These are phyloP conservation scores for Piprites chloris DNA, from an alignment of 2,113 vertebrate genomes.

Conservation along the genomic window DNA sequence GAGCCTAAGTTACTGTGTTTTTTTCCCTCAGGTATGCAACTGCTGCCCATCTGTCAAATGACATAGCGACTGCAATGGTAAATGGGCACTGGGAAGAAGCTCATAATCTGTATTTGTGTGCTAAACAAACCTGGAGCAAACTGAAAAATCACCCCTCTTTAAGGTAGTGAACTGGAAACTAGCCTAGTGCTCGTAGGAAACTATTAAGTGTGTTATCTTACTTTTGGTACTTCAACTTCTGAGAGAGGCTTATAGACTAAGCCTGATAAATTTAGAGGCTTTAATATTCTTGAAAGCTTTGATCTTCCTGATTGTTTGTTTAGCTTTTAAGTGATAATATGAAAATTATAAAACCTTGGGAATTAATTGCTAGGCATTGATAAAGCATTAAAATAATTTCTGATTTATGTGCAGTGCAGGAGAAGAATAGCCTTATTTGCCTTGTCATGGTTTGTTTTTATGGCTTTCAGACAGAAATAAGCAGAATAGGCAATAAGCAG, in stretches of 20 bases:
- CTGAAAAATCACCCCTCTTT: slow-evolving; percentile 75
- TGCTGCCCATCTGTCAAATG: slow-evolving; percentile 78
- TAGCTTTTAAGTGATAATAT: background rate
- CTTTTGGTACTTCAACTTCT: background rate
- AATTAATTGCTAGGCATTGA: background rate
- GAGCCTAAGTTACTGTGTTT: background rate
- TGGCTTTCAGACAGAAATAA: background rate
- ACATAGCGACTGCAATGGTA: slow-evolving; percentile 80
- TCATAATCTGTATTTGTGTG: slow-evolving; percentile 71
- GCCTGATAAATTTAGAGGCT: background rate
- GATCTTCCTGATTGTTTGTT: background rate
- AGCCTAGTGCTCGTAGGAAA: background rate
- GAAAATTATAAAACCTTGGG: background rate
- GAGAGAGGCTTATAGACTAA: background rate
- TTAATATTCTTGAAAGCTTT: background rate
- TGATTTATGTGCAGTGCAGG: background rate
- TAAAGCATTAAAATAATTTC: background rate
- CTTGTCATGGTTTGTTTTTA: background rate
- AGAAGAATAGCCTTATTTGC: background rate
- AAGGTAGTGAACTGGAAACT: slow-evolving; percentile 70
- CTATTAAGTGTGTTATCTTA: background rate
- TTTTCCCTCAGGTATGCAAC: slow-evolving; percentile 79
- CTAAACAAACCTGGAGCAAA: slow-evolving; percentile 78
- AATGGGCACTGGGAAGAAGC: slow-evolving; percentile 86
- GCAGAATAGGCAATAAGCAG: background rate